Evolutionary conservation across 2,797 vertebrate genomes (phyloP), one percentile per base, ranked within the genome.

Genomic region (Liasis olivaceus): DNA sequence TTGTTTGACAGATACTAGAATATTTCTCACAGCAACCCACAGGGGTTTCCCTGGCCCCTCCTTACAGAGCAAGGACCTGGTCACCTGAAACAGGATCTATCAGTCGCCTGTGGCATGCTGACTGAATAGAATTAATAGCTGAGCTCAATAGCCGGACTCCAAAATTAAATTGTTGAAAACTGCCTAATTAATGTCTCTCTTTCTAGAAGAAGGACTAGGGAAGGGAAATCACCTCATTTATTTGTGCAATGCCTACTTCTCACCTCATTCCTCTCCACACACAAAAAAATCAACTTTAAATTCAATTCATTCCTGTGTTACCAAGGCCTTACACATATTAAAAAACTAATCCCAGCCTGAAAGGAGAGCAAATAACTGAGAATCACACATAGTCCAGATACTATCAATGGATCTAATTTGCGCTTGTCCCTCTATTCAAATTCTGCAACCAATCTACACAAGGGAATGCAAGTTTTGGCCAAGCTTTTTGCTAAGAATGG

Each of bases 321-420:
- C 96, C 96, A 95, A 94, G 94, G 69, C 89, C 97, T 96, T 92
- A 96, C 95, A 93, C 93, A 97, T 97, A 97, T 96, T 96, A 97
- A 97, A 95, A 77, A 98, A 97, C 97, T 97, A 97, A 97, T 97
- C 97, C 95, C 69, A 90, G 94, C 95, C 96, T 93, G 96, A 97
- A 94, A 96, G 95, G 95, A 96, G 96, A 96, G 95, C 94, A 93
- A 94, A 96, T 92, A 95, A 94, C 94, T 94, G 94, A 95, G 91
- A 96, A 97, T 97, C 97, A 97, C 95, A 94, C 96, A 96, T 93
- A 91, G 72, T 91, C 91, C 95, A 97, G 97, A 97, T 97, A 95
- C 94, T 95, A 97, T 95, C 95, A 96, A 94, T 95, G 94, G 92
- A 88, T 89, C 92, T 97, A 98, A 97, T 97, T 97, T 96, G 96